Evolutionary conservation across 2,888 invertebrate species (phyloP), one percentile per base, ranked within the genome.

Genomic region (Rhabditoides inermis): DNA sequence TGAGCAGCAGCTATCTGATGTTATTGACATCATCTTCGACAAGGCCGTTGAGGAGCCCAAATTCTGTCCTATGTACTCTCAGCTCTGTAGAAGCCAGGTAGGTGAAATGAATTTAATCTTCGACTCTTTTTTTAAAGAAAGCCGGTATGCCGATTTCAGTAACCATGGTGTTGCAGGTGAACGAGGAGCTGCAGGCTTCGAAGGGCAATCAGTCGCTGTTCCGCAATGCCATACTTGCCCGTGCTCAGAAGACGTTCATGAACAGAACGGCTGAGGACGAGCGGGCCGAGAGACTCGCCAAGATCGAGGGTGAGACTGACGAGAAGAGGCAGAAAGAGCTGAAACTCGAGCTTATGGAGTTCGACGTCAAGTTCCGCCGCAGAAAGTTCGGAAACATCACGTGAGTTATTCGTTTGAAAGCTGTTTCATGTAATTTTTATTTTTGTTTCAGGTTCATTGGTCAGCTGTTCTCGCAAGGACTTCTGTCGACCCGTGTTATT

Each of bases 311-410:
- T 3, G 68, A 68, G 44, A 52, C 59, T 2, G 67, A 69, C 50
- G 52, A 51, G 25, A 57, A 57, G 46, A 64, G 65, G 52, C 57
- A 60, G 39, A 55, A 51, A 18, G 52, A 63, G 45, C 39, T 65
- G 42, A 2, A 52, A 25, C 41, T 49, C 22, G 51, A 42, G 12
- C 39, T 57, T 7, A 35, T 57, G 18, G 67, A 66, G 23, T 51
- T 45, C 27, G 45, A 46, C 35, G 50, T 45, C 36, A 68, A 68
- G 52, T 61, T 68, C 49, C 51, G 68, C 26, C 45, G 71, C 20
- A 37, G 68, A 37, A 69, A 65, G 52, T 64, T 71, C 48, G 71
- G 71, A 58, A 70, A 67, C 44, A 70, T 72, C 56, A 65, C 60
- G 55, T 66, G 44, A 30, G 51, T 35, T 22, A 5, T 30, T 30